phyloP scores from a whole-genome alignment of 2,888 invertebrate species.

The Cephus nigrinus region DNA sequence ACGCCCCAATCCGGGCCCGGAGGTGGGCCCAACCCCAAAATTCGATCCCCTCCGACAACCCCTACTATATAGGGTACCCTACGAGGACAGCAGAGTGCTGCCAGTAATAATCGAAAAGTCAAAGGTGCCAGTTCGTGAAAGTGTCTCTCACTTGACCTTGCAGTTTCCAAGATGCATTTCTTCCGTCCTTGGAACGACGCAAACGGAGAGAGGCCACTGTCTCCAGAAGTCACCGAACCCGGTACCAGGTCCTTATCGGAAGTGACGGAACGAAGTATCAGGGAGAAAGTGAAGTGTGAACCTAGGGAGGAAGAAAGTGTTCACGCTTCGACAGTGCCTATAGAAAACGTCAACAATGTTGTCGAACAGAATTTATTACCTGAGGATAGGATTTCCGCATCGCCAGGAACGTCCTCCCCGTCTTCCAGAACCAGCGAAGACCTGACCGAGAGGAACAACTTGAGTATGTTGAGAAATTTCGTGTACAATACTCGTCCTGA shows the following conservation, averaged over 20 bases:
- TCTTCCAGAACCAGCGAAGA: constrained; percentile 11
- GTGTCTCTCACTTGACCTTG: not conserved
- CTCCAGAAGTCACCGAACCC: not conserved
- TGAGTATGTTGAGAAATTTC: constrained; percentile 30
- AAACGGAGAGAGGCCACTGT: not conserved
- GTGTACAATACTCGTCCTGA: constrained; percentile 22
- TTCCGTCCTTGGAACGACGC: constrained; percentile 50
- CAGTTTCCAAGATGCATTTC: constrained; percentile 22
- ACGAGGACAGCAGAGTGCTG: not conserved
- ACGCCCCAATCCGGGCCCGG: constrained; percentile 48
- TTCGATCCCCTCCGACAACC: constrained; percentile 14
- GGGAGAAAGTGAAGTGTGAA: constrained; percentile 17
- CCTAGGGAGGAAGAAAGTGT: not conserved
- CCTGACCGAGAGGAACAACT: constrained; percentile 21
- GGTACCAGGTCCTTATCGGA: not conserved
- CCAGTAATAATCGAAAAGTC: not conserved
- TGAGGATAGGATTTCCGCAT: not conserved
- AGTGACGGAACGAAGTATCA: not conserved
- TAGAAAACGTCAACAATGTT: not conserved
- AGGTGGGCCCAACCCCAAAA: constrained; percentile 37
- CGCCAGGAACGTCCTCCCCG: not conserved
- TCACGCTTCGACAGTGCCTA: not conserved
- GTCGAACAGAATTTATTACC: not conserved
- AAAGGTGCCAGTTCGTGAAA: not conserved
- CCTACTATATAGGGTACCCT: constrained; percentile 32